phyloP scores from a whole-genome alignment of 1,140 invertebrate species.

The Pentalonia nigronervosa region DNA sequence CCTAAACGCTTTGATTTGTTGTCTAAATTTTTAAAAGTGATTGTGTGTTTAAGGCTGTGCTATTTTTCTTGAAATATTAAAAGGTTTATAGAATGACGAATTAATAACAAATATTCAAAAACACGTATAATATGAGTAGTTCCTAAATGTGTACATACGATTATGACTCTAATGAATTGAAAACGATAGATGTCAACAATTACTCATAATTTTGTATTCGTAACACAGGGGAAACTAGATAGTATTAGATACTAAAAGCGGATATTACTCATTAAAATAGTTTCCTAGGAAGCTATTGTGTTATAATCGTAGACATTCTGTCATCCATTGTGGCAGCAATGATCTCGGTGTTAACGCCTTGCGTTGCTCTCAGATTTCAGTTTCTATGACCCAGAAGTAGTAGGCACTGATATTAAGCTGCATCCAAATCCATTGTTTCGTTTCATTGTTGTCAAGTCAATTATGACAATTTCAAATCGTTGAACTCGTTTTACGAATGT shows the following conservation, averaged over 20 bases:
- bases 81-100: neutral
- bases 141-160: neutral
- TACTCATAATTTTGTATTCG: neutral
- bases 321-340: constrained; percentile 4
- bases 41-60: neutral
- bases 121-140: neutral
- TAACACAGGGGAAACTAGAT: neutral
- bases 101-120: neutral
- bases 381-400: constrained; percentile 12
- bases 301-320: constrained; percentile 24
- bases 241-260: neutral
- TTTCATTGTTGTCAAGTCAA: constrained; percentile 31
- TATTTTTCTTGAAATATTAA: neutral
- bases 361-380: constrained; percentile 24
- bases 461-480: constrained; percentile 29
- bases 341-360: constrained; percentile 12
- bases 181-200: neutral
- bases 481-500: constrained; percentile 38
- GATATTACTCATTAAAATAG: constrained; percentile 26
- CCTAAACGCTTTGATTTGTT: no score
- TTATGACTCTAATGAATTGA: neutral
- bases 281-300: constrained; percentile 33
- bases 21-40: neutral
- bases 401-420: neutral
- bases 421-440: constrained; percentile 25